Conservation (phyloP, 2,113 vertebrate genomes). For the Macquaria ambigua region DNA sequence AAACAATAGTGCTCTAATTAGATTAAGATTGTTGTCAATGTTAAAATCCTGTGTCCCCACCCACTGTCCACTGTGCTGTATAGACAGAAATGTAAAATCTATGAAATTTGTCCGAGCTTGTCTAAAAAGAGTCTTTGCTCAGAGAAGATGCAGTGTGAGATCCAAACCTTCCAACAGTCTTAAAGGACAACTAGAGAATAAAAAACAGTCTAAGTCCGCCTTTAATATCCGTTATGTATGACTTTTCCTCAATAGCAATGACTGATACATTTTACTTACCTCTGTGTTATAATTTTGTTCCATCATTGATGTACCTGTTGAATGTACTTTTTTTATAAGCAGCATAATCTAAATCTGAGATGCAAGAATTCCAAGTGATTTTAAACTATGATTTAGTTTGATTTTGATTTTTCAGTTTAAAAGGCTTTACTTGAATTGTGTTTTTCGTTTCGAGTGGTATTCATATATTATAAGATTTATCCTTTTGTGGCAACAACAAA, state of each 20-base stretch:
- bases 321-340: constrained; percentile 81
- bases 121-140: background rate
- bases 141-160: background rate
- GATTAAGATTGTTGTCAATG: background rate
- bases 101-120: background rate
- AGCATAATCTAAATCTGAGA: constrained; percentile 70
- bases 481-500: constrained; percentile 28
- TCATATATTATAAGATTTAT: constrained; percentile 27
- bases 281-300: constrained; percentile 63
- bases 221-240: background rate
- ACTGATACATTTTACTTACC: constrained; percentile 53
- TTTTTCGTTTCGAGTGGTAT: constrained; percentile 54
- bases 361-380: constrained; percentile 72
- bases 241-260: constrained; percentile 21
- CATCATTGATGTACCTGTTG: constrained; percentile 72
- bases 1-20: background rate
- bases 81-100: background rate
- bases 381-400: constrained; percentile 43
- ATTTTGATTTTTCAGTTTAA: constrained; percentile 40
- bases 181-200: background rate
- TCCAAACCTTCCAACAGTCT: background rate
- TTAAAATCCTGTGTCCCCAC: background rate
- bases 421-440: constrained; percentile 72
- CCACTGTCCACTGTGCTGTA: background rate
- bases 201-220: constrained; percentile 17